Base-by-base conservation (phyloP, 1,140 invertebrate species). In the Ceratitis capitata region DNA sequence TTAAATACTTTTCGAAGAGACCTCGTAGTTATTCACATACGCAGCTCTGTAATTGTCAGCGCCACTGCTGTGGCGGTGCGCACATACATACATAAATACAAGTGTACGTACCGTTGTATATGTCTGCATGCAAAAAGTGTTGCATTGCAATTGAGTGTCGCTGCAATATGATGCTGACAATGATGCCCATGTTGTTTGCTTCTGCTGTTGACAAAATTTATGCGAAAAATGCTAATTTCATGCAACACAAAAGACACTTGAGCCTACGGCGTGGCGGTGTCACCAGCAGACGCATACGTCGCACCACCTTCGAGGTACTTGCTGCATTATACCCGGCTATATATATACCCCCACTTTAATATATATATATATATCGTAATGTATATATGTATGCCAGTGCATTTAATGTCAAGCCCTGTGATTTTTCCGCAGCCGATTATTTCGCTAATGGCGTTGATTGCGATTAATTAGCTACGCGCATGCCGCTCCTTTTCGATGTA, bases 191-290 rank as follows among this genome's bases (percentile, higher is more conserved):
- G 69, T 78, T 45, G 42, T 45, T 23, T 78, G 9, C 42, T 78
- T 32, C n/a, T 78, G 69, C 3, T 26, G 39, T 78, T 78, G 39
- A 78, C n/a, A 78, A 78, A 78, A 78, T 78, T 78, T 78, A 78
- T 78, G 69, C 69, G 69, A 78, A 45, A 78, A 78, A 78, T 78
- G 35, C 32, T 78, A 78, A 78, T 78, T 47, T 78, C 23, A 78
- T 78, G 39, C 69, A 47, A 10, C 69, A 42, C 19, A 35, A 10
- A 42, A 45, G 14, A 5, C n/a, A 35, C 32, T 69, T 69, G 26
- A 3, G 35, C 19, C 64, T 16, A 29, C 61, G 32, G 4, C 32
- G 12, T n/a, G 61, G 6, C 61, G n/a, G 23, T 78, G 69, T 78
- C 39, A 39, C 69, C 23, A 42, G 16, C 45, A 45, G 69, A 32